Base-by-base conservation (phyloP, 1,140 invertebrate species). In the Zaprionus capensis region DNA sequence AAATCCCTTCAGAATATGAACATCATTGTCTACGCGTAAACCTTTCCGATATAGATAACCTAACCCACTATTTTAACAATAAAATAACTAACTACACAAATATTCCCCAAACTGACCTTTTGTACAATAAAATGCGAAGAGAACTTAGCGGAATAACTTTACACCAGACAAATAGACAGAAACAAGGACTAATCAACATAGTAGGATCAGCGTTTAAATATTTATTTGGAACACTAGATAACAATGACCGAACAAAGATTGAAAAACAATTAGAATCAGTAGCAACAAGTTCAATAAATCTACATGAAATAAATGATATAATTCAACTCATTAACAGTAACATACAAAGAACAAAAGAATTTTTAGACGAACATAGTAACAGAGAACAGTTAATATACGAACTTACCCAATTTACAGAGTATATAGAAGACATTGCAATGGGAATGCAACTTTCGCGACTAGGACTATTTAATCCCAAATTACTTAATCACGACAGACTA, bases 321-420 rank as follows among this genome's bases (percentile, higher is more conserved):
- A 59, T 59, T 11, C 31, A 53, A 15, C 28, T 65, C 11, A 41
- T 53, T 4, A 65, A 65, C 15, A 53, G 12, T 36, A 36, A 55
- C 11, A 51, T 36, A 28, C 15, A 69, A 61, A 62, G 55, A 28
- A 56, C 55, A 28, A 44, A 71, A 71, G n/a, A 62, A 31, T 71
- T 63, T 36, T 22, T 56, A 56, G 4, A 71, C n/a, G 31, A 36
- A 71, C 59, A 62, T 41, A 55, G 26, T 26, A 26, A 31, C 58
- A 44, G 17, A 71, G 58, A 63, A 56, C 68, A 55, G 15, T 38
- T 56, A 22, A 14, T 64, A 53, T 64, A 64, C 24, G 62, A 34
- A 57, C 55, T 57, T 20, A 20, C 1, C 20, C 20, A 20, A 20
- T 20, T 20, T 20, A 20, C 20, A 1, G 20, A 20, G 20, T 20